Percentiles rank a stretch among this genome's conserved stretches.
Conservation (phyloP, 2,888 invertebrate genomes). For the Drosophila quasianomalipes region DNA sequence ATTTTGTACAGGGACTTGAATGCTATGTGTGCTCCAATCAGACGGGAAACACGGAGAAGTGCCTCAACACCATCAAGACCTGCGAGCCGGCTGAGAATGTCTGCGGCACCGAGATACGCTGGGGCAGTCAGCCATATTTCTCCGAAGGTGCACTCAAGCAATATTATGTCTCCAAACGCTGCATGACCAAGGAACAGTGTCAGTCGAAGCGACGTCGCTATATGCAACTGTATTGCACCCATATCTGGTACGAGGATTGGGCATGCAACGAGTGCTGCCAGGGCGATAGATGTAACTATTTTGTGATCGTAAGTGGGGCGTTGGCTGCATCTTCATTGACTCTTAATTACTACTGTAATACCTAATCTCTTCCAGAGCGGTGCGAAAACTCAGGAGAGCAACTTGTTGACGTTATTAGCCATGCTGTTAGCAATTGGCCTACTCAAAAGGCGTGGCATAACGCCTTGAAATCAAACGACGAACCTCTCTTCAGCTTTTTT, state of each 20-base stretch:
- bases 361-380: constrained; percentile 55
- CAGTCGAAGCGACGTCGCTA: constrained; percentile 89
- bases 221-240: constrained; percentile 91
- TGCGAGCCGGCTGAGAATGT: constrained; percentile 92
- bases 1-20: constrained; percentile 88
- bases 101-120: constrained; percentile 92
- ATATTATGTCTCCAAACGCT: constrained; percentile 96
- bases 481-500: constrained; percentile 9
- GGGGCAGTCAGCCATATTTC: constrained; percentile 98
- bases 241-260: constrained; percentile 99
- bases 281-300: constrained; percentile 98
- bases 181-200: constrained; percentile 93
- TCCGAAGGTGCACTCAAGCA: constrained; percentile 96
- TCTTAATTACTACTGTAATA: neutral
- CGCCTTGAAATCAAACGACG: constrained; percentile 16
- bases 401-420: constrained; percentile 15
- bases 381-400: constrained; percentile 27
- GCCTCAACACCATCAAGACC: constrained; percentile 95
- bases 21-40: constrained; percentile 98
- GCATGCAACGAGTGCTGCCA: constrained; percentile 97
- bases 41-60: constrained; percentile 96
- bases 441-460: constrained; percentile 16
- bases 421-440: constrained; percentile 29
- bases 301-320: constrained; percentile 92
- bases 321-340: neutral